Percentiles rank a stretch among this genome's conserved stretches.
These are phyloP conservation scores for Malurus leucopterus DNA, from an alignment of 2,797 vertebrate genomes.

Conservation along the genomic window DNA sequence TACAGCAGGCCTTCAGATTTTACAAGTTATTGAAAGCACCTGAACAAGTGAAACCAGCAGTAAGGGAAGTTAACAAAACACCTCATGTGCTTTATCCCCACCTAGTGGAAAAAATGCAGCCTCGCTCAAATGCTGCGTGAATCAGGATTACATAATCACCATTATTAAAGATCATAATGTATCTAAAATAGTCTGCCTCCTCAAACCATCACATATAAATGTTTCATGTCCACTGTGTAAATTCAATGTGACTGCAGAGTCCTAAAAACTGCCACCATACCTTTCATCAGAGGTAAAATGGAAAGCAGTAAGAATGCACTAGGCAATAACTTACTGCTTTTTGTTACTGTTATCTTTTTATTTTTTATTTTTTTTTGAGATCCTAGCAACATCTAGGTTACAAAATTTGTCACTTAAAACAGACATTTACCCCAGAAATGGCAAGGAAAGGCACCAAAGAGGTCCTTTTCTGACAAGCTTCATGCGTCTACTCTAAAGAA, in stretches of 20 bases:
- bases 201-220: not conserved
- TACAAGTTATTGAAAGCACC: not conserved
- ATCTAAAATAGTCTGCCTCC: not conserved
- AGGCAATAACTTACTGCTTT: not conserved
- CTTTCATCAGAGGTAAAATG: not conserved
- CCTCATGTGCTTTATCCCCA: slow-evolving; percentile 51
- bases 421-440: not conserved
- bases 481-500: not conserved
- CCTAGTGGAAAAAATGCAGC: slow-evolving; percentile 57
- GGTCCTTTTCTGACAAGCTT: not conserved
- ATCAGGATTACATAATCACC: not conserved
- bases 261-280: not conserved
- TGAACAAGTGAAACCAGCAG: not conserved
- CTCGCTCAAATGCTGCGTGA: not conserved
- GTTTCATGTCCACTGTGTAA: not conserved
- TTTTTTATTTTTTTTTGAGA: not conserved
- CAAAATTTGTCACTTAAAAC: not conserved
- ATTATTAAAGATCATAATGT: not conserved
- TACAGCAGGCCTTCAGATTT: not conserved
- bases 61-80: fast-evolving
- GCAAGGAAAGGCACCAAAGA: not conserved
- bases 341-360: not conserved
- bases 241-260: not conserved
- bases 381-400: not conserved
- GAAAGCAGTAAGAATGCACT: not conserved